These are phyloP conservation scores for Aphelenchoides fujianensis DNA, from an alignment of 1,140 invertebrate species.

Conservation along the genomic window DNA sequence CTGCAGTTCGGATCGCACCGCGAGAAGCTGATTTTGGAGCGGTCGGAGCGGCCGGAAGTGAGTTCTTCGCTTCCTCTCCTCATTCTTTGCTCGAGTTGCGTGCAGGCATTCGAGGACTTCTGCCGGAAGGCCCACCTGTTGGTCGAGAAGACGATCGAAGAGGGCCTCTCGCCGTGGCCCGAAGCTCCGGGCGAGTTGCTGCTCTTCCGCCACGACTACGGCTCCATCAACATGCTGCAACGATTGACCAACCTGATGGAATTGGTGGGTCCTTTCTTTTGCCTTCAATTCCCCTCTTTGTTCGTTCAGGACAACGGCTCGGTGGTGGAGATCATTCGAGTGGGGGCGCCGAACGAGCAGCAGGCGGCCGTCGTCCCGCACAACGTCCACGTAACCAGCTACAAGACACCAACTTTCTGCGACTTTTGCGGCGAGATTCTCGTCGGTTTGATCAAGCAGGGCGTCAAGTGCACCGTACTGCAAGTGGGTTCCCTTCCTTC, in stretches of 20 bases:
- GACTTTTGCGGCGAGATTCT: conserved; percentile 63
- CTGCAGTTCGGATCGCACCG: conserved; percentile 3
- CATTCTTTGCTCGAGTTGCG: not conserved
- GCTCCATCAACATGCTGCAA: conserved; percentile 83
- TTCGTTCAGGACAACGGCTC: conserved; percentile 54
- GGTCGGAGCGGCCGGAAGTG: not conserved
- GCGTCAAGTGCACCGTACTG: conserved; percentile 57
- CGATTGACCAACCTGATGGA: conserved; percentile 64
- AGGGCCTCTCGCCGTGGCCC: not conserved
- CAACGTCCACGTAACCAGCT: conserved; percentile 42
- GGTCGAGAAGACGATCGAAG: conserved; percentile 2
- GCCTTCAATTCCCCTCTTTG: not conserved
- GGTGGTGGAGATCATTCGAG: conserved; percentile 59
- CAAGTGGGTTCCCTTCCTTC: conserved; percentile 40
- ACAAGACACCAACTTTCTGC: conserved; percentile 62
- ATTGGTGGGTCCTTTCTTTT: no score
- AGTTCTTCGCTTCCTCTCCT: not conserved
- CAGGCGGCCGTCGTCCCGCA: conserved; percentile 53
- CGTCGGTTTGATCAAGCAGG: conserved; percentile 60
- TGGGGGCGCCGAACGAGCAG: conserved; percentile 47
- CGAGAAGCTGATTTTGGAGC: conserved; percentile 12
- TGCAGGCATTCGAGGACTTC: conserved; percentile 18
- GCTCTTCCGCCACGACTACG: conserved; percentile 91
- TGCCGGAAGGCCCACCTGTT: not conserved
- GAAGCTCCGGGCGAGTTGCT: conserved; percentile 61